These are phyloP conservation scores for Drosophila lacertosa DNA, from an alignment of 1,140 invertebrate genomes.

Conservation along the genomic window DNA sequence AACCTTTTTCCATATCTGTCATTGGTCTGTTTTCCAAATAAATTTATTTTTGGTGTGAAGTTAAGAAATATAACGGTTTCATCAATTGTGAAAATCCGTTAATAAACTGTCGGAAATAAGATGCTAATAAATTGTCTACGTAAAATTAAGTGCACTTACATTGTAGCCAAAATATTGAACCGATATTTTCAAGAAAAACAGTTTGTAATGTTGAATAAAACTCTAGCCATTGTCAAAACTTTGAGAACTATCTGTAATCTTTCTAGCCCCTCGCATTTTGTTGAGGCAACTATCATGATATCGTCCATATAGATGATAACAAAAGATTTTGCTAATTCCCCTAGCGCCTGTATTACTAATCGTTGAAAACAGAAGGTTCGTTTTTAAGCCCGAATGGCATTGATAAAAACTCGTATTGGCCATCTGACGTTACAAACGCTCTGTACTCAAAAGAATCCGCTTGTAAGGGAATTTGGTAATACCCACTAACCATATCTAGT, in stretches of 20 bases:
- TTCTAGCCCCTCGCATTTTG: background rate
- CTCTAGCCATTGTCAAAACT: background rate
- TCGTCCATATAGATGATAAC: background rate
- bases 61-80: constrained; percentile 28
- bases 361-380: constrained; percentile 8
- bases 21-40: constrained; percentile 21
- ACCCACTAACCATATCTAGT: constrained; percentile 2
- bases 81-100: constrained; percentile 21
- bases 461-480: constrained; percentile 7
- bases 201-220: background rate
- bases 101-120: constrained; percentile 21
- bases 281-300: background rate
- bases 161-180: background rate
- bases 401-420: constrained; percentile 9
- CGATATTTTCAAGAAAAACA: background rate
- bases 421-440: constrained; percentile 11
- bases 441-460: constrained; percentile 26
- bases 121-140: background rate
- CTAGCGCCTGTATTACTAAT: constrained; percentile 13
- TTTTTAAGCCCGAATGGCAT: constrained; percentile 15
- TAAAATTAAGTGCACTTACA: too few relatives aligned
- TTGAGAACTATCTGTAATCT: background rate
- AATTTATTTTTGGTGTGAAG: constrained; percentile 16
- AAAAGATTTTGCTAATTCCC: constrained; percentile 32
- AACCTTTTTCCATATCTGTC: constrained; percentile 27